Percentiles rank a stretch among this genome's conserved stretches.
phyloP scores from a whole-genome alignment of 1,140 invertebrate species.

The Sitobion miscanthi region DNA sequence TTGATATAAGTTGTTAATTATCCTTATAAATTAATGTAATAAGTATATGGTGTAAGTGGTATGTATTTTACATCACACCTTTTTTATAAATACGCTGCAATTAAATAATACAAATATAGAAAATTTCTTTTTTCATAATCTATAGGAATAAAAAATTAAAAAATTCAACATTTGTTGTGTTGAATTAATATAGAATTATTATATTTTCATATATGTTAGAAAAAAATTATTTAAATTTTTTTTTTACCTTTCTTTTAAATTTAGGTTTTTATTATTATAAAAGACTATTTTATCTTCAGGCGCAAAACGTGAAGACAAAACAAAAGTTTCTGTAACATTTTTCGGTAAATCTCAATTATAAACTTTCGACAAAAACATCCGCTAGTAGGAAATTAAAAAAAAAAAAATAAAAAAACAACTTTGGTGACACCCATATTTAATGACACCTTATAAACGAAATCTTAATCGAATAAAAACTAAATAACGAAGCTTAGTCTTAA shows the following conservation, averaged over 20 bases:
- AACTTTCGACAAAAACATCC: not conserved
- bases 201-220: not conserved
- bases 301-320: not conserved
- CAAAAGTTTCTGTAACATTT: constrained; percentile 4
- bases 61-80: too few species aligned
- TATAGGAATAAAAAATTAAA: not conserved
- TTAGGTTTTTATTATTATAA: not conserved
- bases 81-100: too few species aligned
- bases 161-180: not conserved
- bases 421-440: constrained; percentile 17
- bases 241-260: not conserved
- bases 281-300: not conserved
- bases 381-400: not conserved
- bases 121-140: not conserved
- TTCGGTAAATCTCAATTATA: constrained; percentile 21
- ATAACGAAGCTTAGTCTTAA: not conserved
- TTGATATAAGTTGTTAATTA: too few species aligned
- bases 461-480: not conserved
- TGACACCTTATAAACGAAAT: not conserved
- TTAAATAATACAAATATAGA: not conserved
- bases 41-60: too few species aligned
- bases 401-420: not conserved
- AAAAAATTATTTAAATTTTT: not conserved
- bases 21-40: too few species aligned
- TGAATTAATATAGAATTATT: not conserved